Evolutionary conservation across 2,888 invertebrate genomes (phyloP).

Genomic region (Laspeyria flexula): DNA sequence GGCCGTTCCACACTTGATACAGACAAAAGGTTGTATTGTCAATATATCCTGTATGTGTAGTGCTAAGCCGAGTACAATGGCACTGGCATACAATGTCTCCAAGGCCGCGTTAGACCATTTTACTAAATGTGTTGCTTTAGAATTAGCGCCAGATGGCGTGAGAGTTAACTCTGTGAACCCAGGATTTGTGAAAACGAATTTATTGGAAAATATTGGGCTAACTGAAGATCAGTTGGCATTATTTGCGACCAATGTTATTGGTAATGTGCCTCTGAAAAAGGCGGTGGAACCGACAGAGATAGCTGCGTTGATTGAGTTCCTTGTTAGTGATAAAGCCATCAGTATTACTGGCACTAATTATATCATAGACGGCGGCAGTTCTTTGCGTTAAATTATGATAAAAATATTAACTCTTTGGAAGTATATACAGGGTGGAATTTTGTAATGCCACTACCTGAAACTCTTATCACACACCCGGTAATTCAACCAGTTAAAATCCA

Average conservation of each 20-base stretch:
- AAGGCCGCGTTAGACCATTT: slow-evolving; percentile 98
- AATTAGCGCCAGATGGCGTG: slow-evolving; percentile 91
- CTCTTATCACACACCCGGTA: too few species aligned
- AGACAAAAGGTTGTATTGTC: slow-evolving; percentile 93
- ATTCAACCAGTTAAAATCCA: too few species aligned
- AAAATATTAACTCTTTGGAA: too few species aligned
- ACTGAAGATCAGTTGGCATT: slow-evolving; percentile 90
- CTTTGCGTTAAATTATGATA: slow-evolving; percentile 39
- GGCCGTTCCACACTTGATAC: slow-evolving; percentile 92
- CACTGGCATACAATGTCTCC: slow-evolving; percentile 95
- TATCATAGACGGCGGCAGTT: slow-evolving; percentile 70
- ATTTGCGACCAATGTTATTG: slow-evolving; percentile 86
- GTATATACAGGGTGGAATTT: too few species aligned
- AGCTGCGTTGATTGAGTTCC: slow-evolving; percentile 93
- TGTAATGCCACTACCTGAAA: too few species aligned
- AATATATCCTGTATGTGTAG: slow-evolving; percentile 97
- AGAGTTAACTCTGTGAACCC: slow-evolving; percentile 96
- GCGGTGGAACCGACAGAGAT: slow-evolving; percentile 94
- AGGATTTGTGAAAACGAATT: slow-evolving; percentile 95
- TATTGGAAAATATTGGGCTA: slow-evolving; percentile 89
- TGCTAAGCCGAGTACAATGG: slow-evolving; percentile 87
- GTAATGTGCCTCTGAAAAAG: slow-evolving; percentile 95
- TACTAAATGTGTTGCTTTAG: slow-evolving; percentile 95
- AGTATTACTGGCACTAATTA: slow-evolving; percentile 93
- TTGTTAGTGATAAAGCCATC: slow-evolving; percentile 94